Conservation (phyloP, 2,888 invertebrate genomes). For the Caenorhabditis japonica region DNA sequence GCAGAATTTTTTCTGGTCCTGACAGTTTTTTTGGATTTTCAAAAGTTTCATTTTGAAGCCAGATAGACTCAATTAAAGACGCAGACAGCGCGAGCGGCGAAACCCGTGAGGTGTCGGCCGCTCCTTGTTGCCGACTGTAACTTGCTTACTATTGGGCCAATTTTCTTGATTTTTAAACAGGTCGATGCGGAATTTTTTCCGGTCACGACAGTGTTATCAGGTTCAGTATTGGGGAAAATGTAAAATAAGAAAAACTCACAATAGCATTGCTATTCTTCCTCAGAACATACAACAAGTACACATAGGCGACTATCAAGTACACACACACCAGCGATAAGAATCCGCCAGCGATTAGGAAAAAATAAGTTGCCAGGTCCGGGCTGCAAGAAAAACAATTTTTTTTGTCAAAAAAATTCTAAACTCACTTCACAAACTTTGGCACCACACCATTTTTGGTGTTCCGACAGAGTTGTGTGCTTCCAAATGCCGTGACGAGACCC, state of each 20-base stretch:
- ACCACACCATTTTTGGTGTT: constrained; percentile 31
- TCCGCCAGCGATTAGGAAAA: constrained; percentile 32
- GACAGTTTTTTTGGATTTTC: no score
- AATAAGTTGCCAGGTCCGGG: constrained; percentile 11
- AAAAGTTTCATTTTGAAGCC: no score
- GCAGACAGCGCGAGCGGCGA: no score
- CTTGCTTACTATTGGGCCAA: no score
- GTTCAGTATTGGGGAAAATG: no score
- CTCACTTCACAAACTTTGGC: constrained; percentile 29
- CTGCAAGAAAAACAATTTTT: constrained; percentile 9
- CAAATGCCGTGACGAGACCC: constrained; percentile 20
- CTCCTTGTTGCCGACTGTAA: no score
- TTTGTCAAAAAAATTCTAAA: neutral
- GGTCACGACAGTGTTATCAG: no score
- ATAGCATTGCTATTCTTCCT: constrained; percentile 27
- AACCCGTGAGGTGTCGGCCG: no score
- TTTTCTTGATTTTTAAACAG: no score
- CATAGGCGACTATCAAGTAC: constrained; percentile 33
- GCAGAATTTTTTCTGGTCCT: no score
- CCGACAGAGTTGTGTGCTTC: constrained; percentile 16
- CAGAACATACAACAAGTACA: constrained; percentile 22
- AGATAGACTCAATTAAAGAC: no score
- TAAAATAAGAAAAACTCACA: constrained; percentile 3
- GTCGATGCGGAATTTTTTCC: no score
- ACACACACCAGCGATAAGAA: constrained; percentile 14